These are phyloP conservation scores for Platynereis dumerilii DNA, from an alignment of 2,888 invertebrate genomes.

Conservation along the genomic window DNA sequence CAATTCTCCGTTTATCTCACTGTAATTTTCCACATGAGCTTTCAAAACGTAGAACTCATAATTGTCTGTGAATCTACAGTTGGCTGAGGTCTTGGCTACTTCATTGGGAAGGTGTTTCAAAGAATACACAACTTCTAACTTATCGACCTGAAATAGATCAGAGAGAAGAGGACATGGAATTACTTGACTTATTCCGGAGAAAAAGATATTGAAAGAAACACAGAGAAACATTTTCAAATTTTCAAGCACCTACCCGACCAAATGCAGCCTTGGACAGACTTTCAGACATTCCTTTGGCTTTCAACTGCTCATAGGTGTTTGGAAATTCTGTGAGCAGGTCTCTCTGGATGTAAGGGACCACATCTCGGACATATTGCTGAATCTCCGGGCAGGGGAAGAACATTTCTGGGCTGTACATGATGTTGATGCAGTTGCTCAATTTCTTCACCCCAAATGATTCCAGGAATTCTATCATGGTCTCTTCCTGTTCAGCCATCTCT, in stretches of 20 bases:
- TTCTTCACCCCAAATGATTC: conserved; percentile 22
- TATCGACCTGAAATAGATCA: conserved; percentile 26
- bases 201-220: too few species aligned
- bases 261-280: conserved; percentile 37
- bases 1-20: conserved; percentile 49
- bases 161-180: too few species aligned
- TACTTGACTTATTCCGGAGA: too few species aligned
- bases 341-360: conserved; percentile 50
- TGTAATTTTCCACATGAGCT: conserved; percentile 37
- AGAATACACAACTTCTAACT: conserved; percentile 46
- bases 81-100: conserved; percentile 41
- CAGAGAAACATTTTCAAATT: too few species aligned
- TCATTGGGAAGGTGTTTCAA: conserved; percentile 40
- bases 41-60: conserved; percentile 45
- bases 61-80: conserved; percentile 38
- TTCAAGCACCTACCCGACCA: conserved; percentile 33
- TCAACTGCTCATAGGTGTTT: conserved; percentile 42
- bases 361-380: conserved; percentile 45
- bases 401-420: conserved; percentile 42
- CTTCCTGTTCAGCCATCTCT: neutral
- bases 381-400: conserved; percentile 46
- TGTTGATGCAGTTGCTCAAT: conserved; percentile 44
- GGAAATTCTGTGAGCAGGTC: conserved; percentile 43
- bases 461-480: conserved; percentile 22
- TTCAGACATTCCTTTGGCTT: conserved; percentile 37